A percentile compares a stretch with the other conserved stretches of the same genome.
Evolutionary conservation across 92 coral and sea anemone genomes (phyloP).

Genomic region (Porites lobata): DNA sequence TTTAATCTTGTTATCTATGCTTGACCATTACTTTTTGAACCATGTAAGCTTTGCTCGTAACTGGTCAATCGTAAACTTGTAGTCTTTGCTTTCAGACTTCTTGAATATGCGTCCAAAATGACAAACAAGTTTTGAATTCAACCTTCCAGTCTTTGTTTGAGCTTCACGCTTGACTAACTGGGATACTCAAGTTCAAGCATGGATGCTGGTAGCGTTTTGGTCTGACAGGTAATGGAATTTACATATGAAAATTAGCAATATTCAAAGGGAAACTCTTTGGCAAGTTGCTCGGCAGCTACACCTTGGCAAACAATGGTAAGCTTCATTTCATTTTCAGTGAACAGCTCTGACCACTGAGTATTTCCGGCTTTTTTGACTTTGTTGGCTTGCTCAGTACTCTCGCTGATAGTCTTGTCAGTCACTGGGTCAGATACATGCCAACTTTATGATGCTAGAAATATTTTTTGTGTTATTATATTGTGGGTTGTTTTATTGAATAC

Average conservation of each 20-base stretch:
- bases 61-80: constrained; percentile 25
- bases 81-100: constrained; percentile 4
- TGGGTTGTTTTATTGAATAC: constrained; percentile 8
- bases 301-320: constrained; percentile 40
- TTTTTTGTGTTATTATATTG: not conserved
- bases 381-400: not conserved
- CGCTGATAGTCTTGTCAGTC: not conserved
- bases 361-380: constrained; percentile 11
- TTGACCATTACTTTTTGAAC: constrained; percentile 63
- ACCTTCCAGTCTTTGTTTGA: constrained; percentile 24
- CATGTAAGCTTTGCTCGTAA: constrained; percentile 65
- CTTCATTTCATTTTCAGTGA: constrained; percentile 16
- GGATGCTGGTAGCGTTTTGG: constrained; percentile 43
- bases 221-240: not conserved
- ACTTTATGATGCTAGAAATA: not conserved
- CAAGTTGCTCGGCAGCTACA: constrained; percentile 26
- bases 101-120: not conserved
- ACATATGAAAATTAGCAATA: constrained; percentile 26
- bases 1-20: constrained; percentile 64
- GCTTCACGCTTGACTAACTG: constrained; percentile 24
- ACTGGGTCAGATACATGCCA: constrained; percentile 4
- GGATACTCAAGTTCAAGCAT: constrained; percentile 51
- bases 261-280: constrained; percentile 30
- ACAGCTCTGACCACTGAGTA: constrained; percentile 22
- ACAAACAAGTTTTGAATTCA: constrained; percentile 6